phyloP scores from a whole-genome alignment of 92 coral and sea anemone species.

The Epizoanthus ramosus region DNA sequence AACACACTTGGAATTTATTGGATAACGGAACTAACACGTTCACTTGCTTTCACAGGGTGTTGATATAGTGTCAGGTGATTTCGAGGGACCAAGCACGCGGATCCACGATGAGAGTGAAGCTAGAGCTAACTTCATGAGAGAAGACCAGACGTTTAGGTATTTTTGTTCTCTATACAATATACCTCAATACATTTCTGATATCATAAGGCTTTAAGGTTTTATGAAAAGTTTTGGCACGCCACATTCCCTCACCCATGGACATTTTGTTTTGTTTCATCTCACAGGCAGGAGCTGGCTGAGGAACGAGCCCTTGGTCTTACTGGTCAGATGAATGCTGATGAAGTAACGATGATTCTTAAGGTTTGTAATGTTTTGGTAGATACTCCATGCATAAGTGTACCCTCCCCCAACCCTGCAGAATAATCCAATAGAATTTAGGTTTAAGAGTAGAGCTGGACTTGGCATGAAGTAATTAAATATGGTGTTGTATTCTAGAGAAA shows the following conservation, averaged over 20 bases:
- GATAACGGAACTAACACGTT: neutral
- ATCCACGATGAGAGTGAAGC: conserved; percentile 96
- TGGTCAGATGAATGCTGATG: conserved; percentile 83
- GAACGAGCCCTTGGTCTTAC: conserved; percentile 77
- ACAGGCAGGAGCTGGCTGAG: conserved; percentile 69
- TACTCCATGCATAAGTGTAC: too few relatives aligned
- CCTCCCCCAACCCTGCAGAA: too few relatives aligned
- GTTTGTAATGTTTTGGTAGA: conserved; percentile 30
- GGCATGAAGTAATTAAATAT: too few relatives aligned
- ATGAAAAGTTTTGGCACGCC: neutral
- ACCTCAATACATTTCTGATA: neutral
- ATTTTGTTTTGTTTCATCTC: neutral
- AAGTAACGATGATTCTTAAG: conserved; percentile 87
- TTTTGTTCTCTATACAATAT: neutral
- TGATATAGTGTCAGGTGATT: conserved; percentile 88
- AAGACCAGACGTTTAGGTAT: conserved; percentile 77
- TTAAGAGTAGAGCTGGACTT: too few relatives aligned
- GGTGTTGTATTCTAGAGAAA: too few relatives aligned
- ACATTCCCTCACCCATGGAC: neutral
- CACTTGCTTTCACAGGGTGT: conserved; percentile 68
- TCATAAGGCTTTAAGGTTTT: too few relatives aligned
- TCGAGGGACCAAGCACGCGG: conserved; percentile 88
- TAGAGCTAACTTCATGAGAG: conserved; percentile 82
- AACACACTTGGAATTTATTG: too few relatives aligned
- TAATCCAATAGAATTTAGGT: too few relatives aligned